Evolutionary conservation across 1,140 invertebrate genomes (phyloP).

Genomic region (Drusus annulatus): DNA sequence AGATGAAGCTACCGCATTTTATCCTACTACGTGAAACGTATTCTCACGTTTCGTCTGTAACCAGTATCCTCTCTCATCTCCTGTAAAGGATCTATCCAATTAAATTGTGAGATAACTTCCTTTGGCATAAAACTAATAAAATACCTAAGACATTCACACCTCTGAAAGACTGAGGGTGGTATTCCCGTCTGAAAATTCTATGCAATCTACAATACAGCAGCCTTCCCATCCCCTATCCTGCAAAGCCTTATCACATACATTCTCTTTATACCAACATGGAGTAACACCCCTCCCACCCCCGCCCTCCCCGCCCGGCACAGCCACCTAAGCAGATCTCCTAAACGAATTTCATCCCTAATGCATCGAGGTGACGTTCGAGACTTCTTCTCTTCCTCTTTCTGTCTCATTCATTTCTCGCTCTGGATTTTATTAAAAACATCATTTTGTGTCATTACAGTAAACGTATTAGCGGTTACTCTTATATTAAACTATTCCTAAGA

Average conservation of each 20-base stretch:
- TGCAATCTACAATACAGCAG: slow-evolving; percentile 36
- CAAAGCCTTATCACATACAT: slow-evolving; percentile 39
- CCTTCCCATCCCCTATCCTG: background rate
- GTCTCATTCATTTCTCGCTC: too few relatives aligned
- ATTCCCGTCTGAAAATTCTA: slow-evolving; percentile 32
- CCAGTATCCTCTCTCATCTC: background rate
- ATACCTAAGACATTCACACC: slow-evolving; percentile 28
- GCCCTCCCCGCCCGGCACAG: background rate
- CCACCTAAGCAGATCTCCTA: background rate
- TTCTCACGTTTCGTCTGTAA: too few relatives aligned
- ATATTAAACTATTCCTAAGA: too few relatives aligned
- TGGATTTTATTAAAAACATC: too few relatives aligned
- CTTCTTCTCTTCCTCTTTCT: background rate
- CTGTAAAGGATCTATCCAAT: background rate
- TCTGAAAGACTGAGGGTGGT: background rate
- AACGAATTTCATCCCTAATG: slow-evolving; percentile 32
- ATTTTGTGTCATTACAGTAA: too few relatives aligned
- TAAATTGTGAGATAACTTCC: background rate
- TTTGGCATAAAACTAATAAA: slow-evolving; percentile 26
- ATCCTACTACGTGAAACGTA: too few relatives aligned
- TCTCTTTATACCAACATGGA: slow-evolving; percentile 24
- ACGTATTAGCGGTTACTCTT: too few relatives aligned
- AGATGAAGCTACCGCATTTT: too few relatives aligned
- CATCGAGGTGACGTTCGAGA: slow-evolving; percentile 17
- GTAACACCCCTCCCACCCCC: background rate